These are phyloP conservation scores for Protobothrops flavoviridis DNA, from an alignment of 2,113 vertebrate genomes.

Conservation along the genomic window DNA sequence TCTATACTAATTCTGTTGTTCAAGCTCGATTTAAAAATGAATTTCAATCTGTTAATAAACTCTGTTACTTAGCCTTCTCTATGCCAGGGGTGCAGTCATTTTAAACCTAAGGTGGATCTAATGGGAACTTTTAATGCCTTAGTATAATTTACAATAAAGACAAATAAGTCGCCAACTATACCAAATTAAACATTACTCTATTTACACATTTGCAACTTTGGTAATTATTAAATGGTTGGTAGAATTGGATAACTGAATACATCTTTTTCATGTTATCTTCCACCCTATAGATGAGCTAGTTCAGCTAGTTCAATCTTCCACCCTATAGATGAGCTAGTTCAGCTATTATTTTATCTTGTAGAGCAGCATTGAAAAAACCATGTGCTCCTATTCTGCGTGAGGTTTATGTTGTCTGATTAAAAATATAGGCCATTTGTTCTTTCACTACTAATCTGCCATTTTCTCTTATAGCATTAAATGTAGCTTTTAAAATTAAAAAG, in stretches of 20 bases:
- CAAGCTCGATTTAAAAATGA: background rate
- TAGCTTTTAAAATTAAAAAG: conserved; percentile 34
- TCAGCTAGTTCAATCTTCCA: conserved; percentile 35
- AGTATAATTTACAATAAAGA: background rate
- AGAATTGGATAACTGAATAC: background rate
- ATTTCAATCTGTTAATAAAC: background rate
- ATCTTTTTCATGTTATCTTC: conserved; percentile 28
- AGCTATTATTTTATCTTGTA: conserved; percentile 19
- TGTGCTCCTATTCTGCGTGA: conserved; percentile 23
- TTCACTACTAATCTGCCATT: conserved; percentile 1
- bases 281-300: conserved; percentile 38
- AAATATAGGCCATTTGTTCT: conserved; percentile 14
- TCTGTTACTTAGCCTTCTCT: background rate
- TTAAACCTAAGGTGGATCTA: background rate
- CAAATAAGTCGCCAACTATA: background rate
- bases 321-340: conserved; percentile 35
- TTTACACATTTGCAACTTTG: background rate
- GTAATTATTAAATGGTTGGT: background rate
- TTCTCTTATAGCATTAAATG: conserved; percentile 28
- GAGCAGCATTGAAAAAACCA: conserved; percentile 30
- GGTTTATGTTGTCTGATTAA: background rate
- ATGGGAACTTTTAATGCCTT: background rate
- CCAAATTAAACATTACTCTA: background rate
- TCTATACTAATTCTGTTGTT: background rate
- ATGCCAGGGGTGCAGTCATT: background rate